Evolutionary conservation across 1,140 invertebrate genomes (phyloP).

Genomic region (Platorchestia sp.): DNA sequence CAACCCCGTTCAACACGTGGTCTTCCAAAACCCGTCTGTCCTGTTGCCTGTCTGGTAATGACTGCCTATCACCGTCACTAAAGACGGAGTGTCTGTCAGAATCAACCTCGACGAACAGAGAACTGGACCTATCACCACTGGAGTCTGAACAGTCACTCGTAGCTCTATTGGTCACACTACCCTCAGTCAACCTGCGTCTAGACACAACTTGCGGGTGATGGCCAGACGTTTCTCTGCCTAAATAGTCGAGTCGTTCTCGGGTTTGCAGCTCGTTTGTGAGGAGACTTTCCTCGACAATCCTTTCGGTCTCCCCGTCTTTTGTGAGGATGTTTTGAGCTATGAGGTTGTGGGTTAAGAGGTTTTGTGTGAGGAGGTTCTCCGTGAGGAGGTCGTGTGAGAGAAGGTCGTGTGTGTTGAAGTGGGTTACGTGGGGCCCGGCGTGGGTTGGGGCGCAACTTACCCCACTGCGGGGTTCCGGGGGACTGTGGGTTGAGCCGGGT

Average conservation of each 20-base stretch:
- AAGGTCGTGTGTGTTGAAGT: slow-evolving; percentile 15
- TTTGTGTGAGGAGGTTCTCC: slow-evolving; percentile 1
- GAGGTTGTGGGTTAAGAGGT: slow-evolving; percentile 42
- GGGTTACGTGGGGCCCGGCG: slow-evolving; percentile 24
- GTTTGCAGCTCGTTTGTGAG: slow-evolving; percentile 24
- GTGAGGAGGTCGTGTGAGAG: slow-evolving; percentile 28
- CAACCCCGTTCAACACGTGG: neutral
- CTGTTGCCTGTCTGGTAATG: neutral
- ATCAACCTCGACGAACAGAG: slow-evolving; percentile 65
- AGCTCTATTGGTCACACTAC: slow-evolving; percentile 58
- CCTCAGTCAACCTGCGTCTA: slow-evolving; percentile 62
- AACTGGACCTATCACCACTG: slow-evolving; percentile 64
- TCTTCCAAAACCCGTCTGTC: slow-evolving; percentile 8
- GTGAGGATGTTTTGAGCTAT: slow-evolving; percentile 6
- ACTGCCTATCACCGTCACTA: slow-evolving; percentile 59
- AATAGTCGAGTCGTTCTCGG: neutral
- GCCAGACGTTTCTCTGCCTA: neutral
- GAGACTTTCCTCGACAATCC: neutral
- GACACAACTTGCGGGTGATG: neutral
- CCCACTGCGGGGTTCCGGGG: neutral
- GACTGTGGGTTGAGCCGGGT: neutral
- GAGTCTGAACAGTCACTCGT: slow-evolving; percentile 66
- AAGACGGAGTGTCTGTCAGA: slow-evolving; percentile 65
- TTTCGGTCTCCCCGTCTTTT: slow-evolving; percentile 19
- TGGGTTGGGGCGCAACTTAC: slow-evolving; percentile 29